Conservation (phyloP, 2,113 vertebrate genomes). For the Ovis canadensis region DNA sequence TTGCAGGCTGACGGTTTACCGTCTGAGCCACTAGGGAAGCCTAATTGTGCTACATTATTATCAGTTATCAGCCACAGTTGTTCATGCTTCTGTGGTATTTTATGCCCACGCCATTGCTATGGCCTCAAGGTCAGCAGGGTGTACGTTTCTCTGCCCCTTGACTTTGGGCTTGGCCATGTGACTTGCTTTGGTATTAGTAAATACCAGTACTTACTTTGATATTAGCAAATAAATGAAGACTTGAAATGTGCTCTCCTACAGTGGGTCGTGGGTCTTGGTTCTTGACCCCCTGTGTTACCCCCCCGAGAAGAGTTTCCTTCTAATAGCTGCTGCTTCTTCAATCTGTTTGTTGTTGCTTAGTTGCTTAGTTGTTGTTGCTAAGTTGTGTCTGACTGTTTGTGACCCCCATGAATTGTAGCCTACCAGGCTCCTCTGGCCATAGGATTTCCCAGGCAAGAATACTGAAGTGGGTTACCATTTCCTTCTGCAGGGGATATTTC, state of each 20-base stretch:
- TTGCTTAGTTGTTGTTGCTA: not conserved
- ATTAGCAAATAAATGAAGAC: not conserved
- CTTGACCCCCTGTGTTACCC: not conserved
- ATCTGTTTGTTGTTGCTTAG: not conserved
- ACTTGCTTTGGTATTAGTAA: not conserved
- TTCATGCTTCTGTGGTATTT: not conserved
- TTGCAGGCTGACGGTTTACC: not conserved
- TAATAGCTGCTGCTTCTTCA: not conserved
- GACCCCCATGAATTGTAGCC: not conserved
- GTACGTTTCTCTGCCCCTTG: not conserved
- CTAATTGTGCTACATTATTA: not conserved
- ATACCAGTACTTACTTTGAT: not conserved
- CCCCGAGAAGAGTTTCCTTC: not conserved
- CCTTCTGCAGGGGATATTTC: not conserved
- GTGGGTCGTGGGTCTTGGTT: not conserved
- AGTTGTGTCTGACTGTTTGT: not conserved
- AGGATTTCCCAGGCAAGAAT: not conserved
- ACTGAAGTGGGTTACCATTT: not conserved
- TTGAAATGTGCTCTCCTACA: not conserved
- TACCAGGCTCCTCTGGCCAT: not conserved
- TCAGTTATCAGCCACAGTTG: not conserved
- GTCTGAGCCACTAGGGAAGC: accelerated
- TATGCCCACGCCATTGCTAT: not conserved
- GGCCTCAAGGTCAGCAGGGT: not conserved
- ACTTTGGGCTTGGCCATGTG: not conserved